phyloP scores from a whole-genome alignment of 2,797 vertebrate species.

The Pipistrellus nathusii region DNA sequence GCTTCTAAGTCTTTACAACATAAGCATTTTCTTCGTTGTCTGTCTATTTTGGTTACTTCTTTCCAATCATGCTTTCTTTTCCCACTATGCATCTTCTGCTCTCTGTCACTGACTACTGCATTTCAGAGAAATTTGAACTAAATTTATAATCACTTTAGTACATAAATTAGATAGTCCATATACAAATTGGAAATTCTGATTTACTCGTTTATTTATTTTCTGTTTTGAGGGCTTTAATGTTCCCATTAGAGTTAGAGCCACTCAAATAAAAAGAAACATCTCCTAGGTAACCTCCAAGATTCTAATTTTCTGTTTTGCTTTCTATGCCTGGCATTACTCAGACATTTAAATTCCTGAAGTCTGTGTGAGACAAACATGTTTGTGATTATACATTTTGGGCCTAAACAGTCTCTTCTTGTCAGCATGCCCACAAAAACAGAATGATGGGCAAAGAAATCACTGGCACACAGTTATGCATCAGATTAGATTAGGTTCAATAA shows the following conservation, averaged over 20 bases:
- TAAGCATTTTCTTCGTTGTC: neutral
- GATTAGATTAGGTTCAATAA: neutral
- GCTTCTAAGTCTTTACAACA: neutral
- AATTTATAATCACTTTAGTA: constrained; percentile 52
- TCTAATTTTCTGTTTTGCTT: constrained; percentile 37
- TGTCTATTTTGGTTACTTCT: constrained; percentile 16
- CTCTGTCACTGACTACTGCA: neutral
- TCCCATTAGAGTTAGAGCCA: neutral
- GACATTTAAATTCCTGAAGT: constrained; percentile 24
- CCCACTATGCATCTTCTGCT: neutral
- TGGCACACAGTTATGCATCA: neutral
- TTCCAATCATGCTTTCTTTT: constrained; percentile 19
- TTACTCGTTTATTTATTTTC: constrained; percentile 45
- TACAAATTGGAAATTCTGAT: neutral
- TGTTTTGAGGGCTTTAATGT: constrained; percentile 51
- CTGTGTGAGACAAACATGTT: neutral
- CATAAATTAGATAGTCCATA: constrained; percentile 25
- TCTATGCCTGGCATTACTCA: neutral
- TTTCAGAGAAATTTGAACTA: constrained; percentile 20
- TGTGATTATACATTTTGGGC: neutral
- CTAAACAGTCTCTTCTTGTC: neutral
- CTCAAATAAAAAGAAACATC: constrained; percentile 42
- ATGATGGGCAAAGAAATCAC: constrained; percentile 32
- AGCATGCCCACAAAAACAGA: neutral
- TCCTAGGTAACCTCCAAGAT: constrained; percentile 27